Conservation (phyloP, 1,140 invertebrate species). For the Drosophila bipectinata region DNA sequence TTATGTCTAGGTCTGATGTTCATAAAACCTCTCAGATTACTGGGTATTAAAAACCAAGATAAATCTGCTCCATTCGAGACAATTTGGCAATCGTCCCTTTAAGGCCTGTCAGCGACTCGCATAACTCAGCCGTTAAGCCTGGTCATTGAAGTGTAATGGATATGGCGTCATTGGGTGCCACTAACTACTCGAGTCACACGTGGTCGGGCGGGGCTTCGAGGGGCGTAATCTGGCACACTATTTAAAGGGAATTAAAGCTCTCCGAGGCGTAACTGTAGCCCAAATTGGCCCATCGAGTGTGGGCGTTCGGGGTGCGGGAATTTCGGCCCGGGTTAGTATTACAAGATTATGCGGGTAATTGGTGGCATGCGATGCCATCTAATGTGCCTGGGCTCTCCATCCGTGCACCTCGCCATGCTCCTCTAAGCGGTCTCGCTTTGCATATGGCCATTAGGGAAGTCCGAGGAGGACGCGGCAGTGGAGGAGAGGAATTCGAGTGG, state of each 20-base stretch:
- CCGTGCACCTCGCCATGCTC: neutral
- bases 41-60: neutral
- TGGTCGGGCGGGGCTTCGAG: constrained; percentile 9
- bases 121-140: constrained; percentile 26
- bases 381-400: constrained; percentile 31
- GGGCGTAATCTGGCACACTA: constrained; percentile 40
- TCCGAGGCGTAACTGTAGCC: constrained; percentile 46
- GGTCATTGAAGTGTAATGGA: constrained; percentile 41
- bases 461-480: neutral
- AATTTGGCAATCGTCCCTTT: constrained; percentile 20
- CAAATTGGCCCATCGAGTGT: constrained; percentile 54
- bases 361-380: constrained; percentile 74
- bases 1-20: no score
- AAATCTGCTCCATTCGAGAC: neutral
- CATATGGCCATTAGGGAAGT: constrained; percentile 9
- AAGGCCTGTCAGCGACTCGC: constrained; percentile 22
- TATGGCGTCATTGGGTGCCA: constrained; percentile 40
- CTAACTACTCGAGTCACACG: constrained; percentile 44
- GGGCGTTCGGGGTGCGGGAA: constrained; percentile 1
- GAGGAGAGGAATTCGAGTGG: neutral
- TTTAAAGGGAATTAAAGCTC: constrained; percentile 73
- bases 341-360: constrained; percentile 81
- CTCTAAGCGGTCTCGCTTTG: constrained; percentile 7
- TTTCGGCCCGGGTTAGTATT: constrained; percentile 68
- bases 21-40: neutral